Evolutionary conservation across 2,888 invertebrate species (phyloP).

Genomic region (Trachelus tabidus): DNA sequence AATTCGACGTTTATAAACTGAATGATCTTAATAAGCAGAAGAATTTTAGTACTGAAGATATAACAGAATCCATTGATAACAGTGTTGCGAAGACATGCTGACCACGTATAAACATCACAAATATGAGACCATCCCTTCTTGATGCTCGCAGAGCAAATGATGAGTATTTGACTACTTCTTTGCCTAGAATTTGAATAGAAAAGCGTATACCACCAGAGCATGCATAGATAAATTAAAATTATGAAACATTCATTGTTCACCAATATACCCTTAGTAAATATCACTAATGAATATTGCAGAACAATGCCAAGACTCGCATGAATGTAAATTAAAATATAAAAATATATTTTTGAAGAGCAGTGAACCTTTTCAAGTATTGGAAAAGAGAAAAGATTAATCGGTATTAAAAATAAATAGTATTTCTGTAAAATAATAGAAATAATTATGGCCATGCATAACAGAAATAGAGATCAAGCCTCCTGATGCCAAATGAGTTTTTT

Average conservation of each 20-base stretch:
- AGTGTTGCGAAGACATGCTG: slow-evolving; percentile 54
- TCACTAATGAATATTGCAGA: background rate
- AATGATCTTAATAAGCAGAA: background rate
- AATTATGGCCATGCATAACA: background rate
- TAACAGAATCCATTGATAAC: slow-evolving; percentile 31
- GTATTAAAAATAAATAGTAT: background rate
- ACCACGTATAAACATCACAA: slow-evolving; percentile 53
- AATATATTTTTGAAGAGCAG: background rate
- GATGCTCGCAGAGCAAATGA: slow-evolving; percentile 53
- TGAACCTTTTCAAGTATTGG: background rate
- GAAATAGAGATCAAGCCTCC: background rate
- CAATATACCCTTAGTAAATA: background rate
- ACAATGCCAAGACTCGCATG: background rate
- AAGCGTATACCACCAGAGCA: slow-evolving; percentile 50
- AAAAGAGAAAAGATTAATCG: background rate
- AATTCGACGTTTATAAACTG: background rate
- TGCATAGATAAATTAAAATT: slow-evolving; percentile 40
- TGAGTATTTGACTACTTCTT: slow-evolving; percentile 58
- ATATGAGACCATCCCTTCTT: slow-evolving; percentile 50
- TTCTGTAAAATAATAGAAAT: background rate
- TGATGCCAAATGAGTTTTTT: background rate
- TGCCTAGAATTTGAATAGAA: slow-evolving; percentile 60
- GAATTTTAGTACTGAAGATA: slow-evolving; percentile 8
- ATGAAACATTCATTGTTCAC: background rate
- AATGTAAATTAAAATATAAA: background rate